Percentiles rank a stretch among this genome's conserved stretches.
phyloP scores from a whole-genome alignment of 2,888 invertebrate genomes.

The Philaethria dido region DNA sequence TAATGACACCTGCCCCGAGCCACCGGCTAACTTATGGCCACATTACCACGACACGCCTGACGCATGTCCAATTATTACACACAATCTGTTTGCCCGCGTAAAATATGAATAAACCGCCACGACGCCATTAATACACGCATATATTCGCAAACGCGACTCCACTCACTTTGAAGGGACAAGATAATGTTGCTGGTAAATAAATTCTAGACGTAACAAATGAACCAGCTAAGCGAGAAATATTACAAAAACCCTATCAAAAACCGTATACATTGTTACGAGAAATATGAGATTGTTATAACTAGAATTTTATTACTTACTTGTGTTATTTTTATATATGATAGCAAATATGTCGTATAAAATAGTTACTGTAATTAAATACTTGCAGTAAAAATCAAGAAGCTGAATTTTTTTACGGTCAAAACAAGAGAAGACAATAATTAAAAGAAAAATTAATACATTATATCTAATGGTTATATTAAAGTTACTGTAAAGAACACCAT shows the following conservation, averaged over 20 bases:
- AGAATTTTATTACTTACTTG: conserved; percentile 12
- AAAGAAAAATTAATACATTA: background rate
- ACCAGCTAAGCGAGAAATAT: conserved; percentile 70
- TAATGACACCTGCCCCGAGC: conserved; percentile 74
- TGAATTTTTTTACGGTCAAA: background rate
- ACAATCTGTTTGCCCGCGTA: conserved; percentile 76
- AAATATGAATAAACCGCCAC: conserved; percentile 74
- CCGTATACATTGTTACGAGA: conserved; percentile 65
- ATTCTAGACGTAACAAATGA: conserved; percentile 77
- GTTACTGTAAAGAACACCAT: too few species aligned
- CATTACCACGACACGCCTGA: conserved; percentile 79
- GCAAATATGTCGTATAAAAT: background rate
- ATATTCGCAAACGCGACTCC: conserved; percentile 36
- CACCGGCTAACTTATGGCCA: conserved; percentile 74
- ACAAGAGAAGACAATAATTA: background rate
- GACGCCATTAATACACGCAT: conserved; percentile 61
- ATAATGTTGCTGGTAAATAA: conserved; percentile 78
- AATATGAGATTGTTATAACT: conserved; percentile 55
- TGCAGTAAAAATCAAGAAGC: background rate
- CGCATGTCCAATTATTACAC: conserved; percentile 81
- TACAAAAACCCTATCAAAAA: conserved; percentile 74
- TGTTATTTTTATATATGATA: background rate
- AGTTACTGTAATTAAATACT: background rate
- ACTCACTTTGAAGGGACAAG: conserved; percentile 65
- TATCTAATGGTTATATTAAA: background rate